Percentiles rank a stretch among this genome's conserved stretches.
Evolutionary conservation across 2,888 invertebrate genomes (phyloP).

Genomic region (Cremastinae sp.): DNA sequence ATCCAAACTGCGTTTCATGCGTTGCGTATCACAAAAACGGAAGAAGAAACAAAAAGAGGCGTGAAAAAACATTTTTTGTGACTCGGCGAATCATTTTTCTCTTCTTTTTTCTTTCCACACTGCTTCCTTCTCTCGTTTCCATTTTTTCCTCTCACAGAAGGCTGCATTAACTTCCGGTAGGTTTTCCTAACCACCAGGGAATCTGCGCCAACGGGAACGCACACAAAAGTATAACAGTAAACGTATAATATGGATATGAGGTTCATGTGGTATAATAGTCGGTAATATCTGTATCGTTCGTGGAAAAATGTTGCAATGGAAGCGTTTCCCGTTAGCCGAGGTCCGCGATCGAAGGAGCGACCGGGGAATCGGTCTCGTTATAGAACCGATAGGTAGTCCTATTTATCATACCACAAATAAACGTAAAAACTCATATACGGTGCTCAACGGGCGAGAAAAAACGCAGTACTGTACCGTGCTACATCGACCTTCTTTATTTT

Average conservation of each 20-base stretch:
- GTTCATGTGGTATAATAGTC: slow-evolving; percentile 25
- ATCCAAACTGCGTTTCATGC: slow-evolving; percentile 41
- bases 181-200: slow-evolving; percentile 39
- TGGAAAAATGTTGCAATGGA: slow-evolving; percentile 46
- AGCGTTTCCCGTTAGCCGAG: slow-evolving; percentile 18
- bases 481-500: too few relatives aligned
- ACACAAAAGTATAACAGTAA: slow-evolving; percentile 26
- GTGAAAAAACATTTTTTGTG: slow-evolving; percentile 2
- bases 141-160: slow-evolving; percentile 6
- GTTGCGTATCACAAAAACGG: neutral
- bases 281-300: slow-evolving; percentile 47
- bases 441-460: slow-evolving; percentile 6
- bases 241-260: slow-evolving; percentile 12
- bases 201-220: slow-evolving; percentile 29
- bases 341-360: slow-evolving; percentile 29
- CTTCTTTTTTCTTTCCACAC: slow-evolving; percentile 1
- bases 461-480: too few relatives aligned
- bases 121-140: slow-evolving; percentile 1
- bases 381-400: slow-evolving; percentile 20
- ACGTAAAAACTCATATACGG: slow-evolving; percentile 2
- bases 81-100: slow-evolving; percentile 15
- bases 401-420: slow-evolving; percentile 5
- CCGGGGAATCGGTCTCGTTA: slow-evolving; percentile 48
- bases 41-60: neutral
- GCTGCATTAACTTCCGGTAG: slow-evolving; percentile 48